Evolutionary conservation across 2,113 vertebrate species (phyloP).

Genomic region (Pachypanchax playfairii): DNA sequence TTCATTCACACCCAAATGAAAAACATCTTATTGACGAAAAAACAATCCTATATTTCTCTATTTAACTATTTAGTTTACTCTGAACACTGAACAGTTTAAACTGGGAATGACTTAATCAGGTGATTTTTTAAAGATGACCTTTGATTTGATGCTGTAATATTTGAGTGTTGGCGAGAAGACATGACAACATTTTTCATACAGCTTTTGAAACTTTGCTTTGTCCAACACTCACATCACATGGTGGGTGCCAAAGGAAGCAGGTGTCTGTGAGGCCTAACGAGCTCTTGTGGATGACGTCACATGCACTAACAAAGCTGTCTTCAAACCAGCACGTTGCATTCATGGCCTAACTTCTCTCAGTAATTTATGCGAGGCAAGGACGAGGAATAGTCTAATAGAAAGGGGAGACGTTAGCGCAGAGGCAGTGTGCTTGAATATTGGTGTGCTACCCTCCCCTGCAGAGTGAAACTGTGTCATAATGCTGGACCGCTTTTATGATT

Average conservation of each 20-base stretch:
- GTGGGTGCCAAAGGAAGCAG: slow-evolving; percentile 70
- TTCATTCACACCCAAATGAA: slow-evolving; percentile 40
- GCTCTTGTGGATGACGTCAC: slow-evolving; percentile 73
- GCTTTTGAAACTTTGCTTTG: slow-evolving; percentile 43
- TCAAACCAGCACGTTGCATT: slow-evolving; percentile 66
- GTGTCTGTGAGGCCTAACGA: slow-evolving; percentile 71
- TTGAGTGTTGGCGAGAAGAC: slow-evolving; percentile 16
- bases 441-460: slow-evolving; percentile 74
- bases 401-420: slow-evolving; percentile 40
- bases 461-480: slow-evolving; percentile 86
- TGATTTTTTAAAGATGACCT: slow-evolving; percentile 22
- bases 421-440: slow-evolving; percentile 75
- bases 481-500: slow-evolving; percentile 81
- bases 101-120: not conserved
- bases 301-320: slow-evolving; percentile 71
- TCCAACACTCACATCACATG: slow-evolving; percentile 44
- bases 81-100: no score
- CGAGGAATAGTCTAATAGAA: slow-evolving; percentile 46
- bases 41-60: no score
- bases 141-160: slow-evolving; percentile 16
- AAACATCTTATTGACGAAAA: slow-evolving; percentile 25
- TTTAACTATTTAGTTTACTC: no score
- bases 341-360: slow-evolving; percentile 60
- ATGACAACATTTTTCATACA: slow-evolving; percentile 29
- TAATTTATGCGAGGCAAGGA: slow-evolving; percentile 78